phyloP scores from a whole-genome alignment of 2,113 vertebrate species.

The Sturnira hondurensis region DNA sequence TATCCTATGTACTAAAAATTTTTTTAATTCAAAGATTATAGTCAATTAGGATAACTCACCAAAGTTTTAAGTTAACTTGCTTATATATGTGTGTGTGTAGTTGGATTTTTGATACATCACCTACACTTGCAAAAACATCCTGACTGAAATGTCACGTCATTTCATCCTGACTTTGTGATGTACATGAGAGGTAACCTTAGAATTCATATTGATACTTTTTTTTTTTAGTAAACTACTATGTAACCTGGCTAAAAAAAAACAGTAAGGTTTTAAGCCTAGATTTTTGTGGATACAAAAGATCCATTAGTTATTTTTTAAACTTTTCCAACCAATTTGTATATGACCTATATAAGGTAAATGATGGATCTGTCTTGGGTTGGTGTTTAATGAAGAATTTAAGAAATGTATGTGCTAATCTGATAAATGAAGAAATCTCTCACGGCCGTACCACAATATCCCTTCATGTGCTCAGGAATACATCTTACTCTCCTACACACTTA shows the following conservation, averaged over 20 bases:
- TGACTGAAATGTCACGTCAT: neutral
- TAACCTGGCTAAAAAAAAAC: neutral
- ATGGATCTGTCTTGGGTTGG: neutral
- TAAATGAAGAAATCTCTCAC: neutral
- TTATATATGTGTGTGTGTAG: neutral
- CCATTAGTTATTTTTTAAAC: neutral
- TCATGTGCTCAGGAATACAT: neutral
- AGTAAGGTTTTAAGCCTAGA: neutral
- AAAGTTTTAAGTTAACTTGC: neutral
- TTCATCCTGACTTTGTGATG: neutral
- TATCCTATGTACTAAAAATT: neutral
- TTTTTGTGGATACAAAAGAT: neutral
- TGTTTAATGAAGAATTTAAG: conserved; percentile 18
- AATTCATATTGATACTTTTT: neutral
- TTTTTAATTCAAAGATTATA: conserved; percentile 1
- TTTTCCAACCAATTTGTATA: neutral
- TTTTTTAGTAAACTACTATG: neutral
- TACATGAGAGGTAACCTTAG: neutral
- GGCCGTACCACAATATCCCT: neutral
- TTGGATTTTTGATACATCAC: neutral
- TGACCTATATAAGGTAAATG: neutral
- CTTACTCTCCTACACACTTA: neutral
- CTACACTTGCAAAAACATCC: neutral
- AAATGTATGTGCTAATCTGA: neutral
- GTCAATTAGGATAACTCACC: conserved; percentile 1